phyloP scores from a whole-genome alignment of 2,797 vertebrate genomes.

The Fratercula arctica region DNA sequence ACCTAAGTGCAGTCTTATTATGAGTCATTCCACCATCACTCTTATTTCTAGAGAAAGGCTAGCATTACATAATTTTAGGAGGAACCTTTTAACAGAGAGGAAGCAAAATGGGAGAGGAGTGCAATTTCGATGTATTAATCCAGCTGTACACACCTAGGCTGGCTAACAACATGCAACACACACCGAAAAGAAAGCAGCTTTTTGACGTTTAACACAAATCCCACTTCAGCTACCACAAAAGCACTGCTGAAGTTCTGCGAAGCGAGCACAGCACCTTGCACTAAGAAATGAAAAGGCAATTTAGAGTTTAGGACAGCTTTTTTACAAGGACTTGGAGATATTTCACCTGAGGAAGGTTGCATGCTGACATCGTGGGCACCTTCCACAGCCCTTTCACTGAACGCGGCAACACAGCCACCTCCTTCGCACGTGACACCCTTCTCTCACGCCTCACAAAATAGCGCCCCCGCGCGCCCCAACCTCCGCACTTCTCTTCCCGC shows the following conservation, averaged over 20 bases:
- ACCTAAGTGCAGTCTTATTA: not conserved
- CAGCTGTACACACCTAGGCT: not conserved
- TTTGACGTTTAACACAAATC: not conserved
- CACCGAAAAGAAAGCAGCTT: fast-evolving
- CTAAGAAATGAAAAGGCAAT: fast-evolving
- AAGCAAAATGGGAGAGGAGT: not conserved
- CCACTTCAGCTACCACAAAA: not conserved
- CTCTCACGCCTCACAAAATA: not conserved
- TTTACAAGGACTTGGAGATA: fast-evolving
- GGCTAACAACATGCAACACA: not conserved
- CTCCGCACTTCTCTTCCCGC: fast-evolving
- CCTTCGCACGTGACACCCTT: not conserved
- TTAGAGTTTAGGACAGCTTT: fast-evolving
- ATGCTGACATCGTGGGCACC: fast-evolving
- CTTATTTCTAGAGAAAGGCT: not conserved
- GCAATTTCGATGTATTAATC: not conserved
- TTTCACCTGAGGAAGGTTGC: not conserved
- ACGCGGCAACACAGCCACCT: fast-evolving
- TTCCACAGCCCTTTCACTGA: fast-evolving
- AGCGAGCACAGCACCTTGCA: fast-evolving
- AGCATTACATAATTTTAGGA: not conserved
- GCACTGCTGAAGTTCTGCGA: not conserved
- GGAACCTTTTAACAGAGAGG: not conserved
- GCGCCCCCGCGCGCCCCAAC: fast-evolving
- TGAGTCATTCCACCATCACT: not conserved